These are phyloP conservation scores for Leptopilina boulardi DNA, from an alignment of 1,140 invertebrate species.

Conservation along the genomic window DNA sequence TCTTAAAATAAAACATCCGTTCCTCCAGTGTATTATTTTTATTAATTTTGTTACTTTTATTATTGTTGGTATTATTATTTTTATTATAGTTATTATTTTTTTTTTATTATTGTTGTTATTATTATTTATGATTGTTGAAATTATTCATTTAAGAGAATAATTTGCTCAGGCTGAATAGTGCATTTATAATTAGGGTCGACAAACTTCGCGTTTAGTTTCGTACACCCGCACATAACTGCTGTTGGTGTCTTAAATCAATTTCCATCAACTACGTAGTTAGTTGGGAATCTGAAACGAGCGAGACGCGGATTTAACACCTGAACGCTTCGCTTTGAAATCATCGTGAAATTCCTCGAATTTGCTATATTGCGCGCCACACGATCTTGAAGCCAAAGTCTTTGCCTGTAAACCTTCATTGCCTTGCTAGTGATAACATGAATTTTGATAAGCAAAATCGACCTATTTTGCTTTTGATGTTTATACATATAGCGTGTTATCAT, in stretches of 20 bases:
- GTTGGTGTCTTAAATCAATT: slow-evolving; percentile 17
- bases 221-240: slow-evolving; percentile 16
- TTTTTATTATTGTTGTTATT: background rate
- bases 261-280: slow-evolving; percentile 16
- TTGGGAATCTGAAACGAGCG: slow-evolving; percentile 16
- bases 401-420: slow-evolving; percentile 10
- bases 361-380: slow-evolving; percentile 7
- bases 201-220: slow-evolving; percentile 13
- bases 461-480: background rate
- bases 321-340: slow-evolving; percentile 16
- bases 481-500: background rate
- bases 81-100: too few species aligned
- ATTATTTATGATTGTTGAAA: background rate
- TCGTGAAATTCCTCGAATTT: slow-evolving; percentile 17
- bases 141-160: background rate
- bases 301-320: slow-evolving; percentile 4
- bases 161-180: slow-evolving; percentile 8
- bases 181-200: slow-evolving; percentile 17
- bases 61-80: too few species aligned
- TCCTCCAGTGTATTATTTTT: too few species aligned
- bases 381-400: slow-evolving; percentile 17
- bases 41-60: too few species aligned
- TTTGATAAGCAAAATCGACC: slow-evolving; percentile 13
- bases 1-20: too few species aligned
- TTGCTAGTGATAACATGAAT: slow-evolving; percentile 17